Evolutionary conservation across 2,797 vertebrate species (phyloP), one percentile per base, ranked within the genome.

Genomic region (Hapalemur alaotrensis): DNA sequence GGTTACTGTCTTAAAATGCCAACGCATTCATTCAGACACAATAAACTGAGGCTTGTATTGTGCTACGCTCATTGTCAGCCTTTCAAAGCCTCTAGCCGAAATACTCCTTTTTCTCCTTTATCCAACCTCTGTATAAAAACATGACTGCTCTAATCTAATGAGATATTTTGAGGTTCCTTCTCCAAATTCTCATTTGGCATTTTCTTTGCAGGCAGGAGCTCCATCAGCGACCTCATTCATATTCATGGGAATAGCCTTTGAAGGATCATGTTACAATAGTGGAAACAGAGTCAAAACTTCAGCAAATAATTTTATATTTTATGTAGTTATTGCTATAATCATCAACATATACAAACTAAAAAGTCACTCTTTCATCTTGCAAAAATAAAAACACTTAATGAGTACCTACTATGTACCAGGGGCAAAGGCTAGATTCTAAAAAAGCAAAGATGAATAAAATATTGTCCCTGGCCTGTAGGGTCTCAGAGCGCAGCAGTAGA

Each of bases 1-100:
- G 91, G 94, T 91, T 97, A 65, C 90, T 87, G 93, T 95, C 95
- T 91, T 48, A 97, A 97, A 95, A 97, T 69, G 41, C 73, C 97
- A 94, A 25, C 1, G 25, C 67, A 23, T 96, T 96, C 96, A 94
- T 10, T 4, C 41, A 93, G 69, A 41, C 32, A 78, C 97, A 98
- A 97, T 87, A 73, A 30, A 97, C 89, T 81, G 91, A 95, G 91
- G 81, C 84, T 95, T 35, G 35, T 18, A 4, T 46, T 92, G 30
- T 84, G 81, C 96, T 38, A 0, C 0, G 12, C 65, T 82, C 80
- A 63, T 52, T 89, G 95, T 92, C 35, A 87, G 46, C 50, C 86
- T 96, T 84, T 28, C 23, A 90, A n/a, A 97, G 50, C 88, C 80
- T 95, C 48, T 18, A 32, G n/a, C 93, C n/a, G 57, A 94, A 97